Percentiles rank a stretch among this genome's conserved stretches.
Conservation (phyloP, 1,140 invertebrate species). For the Lamellibrachia luymesi region DNA sequence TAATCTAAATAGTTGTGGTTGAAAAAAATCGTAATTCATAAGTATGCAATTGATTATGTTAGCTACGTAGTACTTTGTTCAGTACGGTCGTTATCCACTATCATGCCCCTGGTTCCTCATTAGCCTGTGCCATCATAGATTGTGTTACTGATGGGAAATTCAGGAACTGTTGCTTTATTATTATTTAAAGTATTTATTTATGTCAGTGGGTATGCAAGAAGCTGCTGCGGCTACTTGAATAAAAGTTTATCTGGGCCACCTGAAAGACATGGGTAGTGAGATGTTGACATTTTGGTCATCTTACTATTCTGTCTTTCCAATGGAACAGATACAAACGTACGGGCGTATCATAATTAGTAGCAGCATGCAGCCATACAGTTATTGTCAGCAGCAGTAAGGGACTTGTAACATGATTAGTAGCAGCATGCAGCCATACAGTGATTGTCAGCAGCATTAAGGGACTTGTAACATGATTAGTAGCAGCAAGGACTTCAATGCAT, state of each 20-base stretch:
- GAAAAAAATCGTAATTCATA: too few relatives aligned
- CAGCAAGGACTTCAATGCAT: neutral
- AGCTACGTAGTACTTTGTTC: too few relatives aligned
- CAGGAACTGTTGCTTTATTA: neutral
- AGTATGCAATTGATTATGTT: too few relatives aligned
- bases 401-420: neutral
- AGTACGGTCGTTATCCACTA: too few relatives aligned
- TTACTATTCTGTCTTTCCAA: constrained; percentile 91
- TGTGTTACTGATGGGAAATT: neutral
- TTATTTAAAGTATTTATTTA: neutral
- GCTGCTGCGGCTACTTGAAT: neutral
- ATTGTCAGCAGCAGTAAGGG: neutral
- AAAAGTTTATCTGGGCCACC: constrained; percentile 29
- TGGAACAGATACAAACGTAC: neutral
- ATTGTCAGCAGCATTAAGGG: neutral
- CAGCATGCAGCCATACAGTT: neutral
- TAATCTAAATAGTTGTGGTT: too few relatives aligned
- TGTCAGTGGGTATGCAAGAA: neutral
- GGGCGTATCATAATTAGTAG: neutral
- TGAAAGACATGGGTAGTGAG: constrained; percentile 97
- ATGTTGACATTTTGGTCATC: constrained; percentile 69
- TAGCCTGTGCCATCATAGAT: neutral
- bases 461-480: neutral
- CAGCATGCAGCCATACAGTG: neutral
- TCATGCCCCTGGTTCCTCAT: neutral